A percentile compares a stretch with the other conserved stretches of the same genome.
These are phyloP conservation scores for Mionectes olivaceus DNA, from an alignment of 2,797 vertebrate genomes.

Conservation along the genomic window DNA sequence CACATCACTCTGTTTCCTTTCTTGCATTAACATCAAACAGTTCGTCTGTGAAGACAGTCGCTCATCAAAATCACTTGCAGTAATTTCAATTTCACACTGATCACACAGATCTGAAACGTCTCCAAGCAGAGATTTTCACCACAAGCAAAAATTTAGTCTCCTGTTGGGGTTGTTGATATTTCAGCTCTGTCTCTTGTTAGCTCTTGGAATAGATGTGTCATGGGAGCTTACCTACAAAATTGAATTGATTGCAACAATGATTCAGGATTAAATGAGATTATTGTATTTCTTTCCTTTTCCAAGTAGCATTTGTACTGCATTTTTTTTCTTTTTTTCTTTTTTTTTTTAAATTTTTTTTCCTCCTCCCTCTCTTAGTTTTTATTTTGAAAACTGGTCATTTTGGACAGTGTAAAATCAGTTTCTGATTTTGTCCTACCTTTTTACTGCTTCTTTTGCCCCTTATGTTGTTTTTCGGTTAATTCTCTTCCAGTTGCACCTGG, in stretches of 20 bases:
- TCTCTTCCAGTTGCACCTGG: neutral
- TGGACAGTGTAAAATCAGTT: neutral
- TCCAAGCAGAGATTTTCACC: conserved; percentile 59
- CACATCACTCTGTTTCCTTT: neutral
- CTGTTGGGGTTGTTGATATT: conserved; percentile 33
- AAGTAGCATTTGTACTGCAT: neutral
- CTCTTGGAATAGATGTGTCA: conserved; percentile 1
- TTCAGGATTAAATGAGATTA: conserved; percentile 47
- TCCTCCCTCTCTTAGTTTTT: neutral
- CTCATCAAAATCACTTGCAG: conserved; percentile 54
- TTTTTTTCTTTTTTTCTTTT: fast-evolving
- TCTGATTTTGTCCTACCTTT: neutral
- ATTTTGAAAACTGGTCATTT: neutral
- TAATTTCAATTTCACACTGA: conserved; percentile 68
- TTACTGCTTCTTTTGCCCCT: neutral
- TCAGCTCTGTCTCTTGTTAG: conserved; percentile 21
- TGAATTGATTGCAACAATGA: conserved; percentile 53
- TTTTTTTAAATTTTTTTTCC: neutral
- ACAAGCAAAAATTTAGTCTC: conserved; percentile 32
- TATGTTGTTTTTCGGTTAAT: neutral
- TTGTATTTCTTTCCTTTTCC: neutral
- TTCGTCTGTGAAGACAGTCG: conserved; percentile 1
- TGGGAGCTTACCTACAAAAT: conserved; percentile 48
- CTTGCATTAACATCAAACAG: conserved; percentile 25
- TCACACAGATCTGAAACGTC: conserved; percentile 15